Conservation (phyloP, 2,888 invertebrate genomes). For the Eupelmus urozonus region DNA sequence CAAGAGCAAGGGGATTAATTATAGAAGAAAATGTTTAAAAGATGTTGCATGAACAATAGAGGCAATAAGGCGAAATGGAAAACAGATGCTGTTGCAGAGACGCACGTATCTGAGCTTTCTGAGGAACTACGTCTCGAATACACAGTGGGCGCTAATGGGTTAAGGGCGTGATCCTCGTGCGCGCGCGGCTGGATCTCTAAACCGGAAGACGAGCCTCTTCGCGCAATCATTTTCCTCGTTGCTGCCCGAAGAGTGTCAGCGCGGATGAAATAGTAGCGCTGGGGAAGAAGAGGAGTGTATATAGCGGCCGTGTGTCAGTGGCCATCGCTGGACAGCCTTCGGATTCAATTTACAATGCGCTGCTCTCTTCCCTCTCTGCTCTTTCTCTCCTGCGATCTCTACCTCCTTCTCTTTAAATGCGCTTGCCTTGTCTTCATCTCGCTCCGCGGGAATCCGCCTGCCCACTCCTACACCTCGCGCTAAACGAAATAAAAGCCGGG, state of each 20-base stretch:
- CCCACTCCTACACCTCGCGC: slow-evolving; percentile 14
- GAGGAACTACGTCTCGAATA: not conserved
- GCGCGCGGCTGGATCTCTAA: slow-evolving; percentile 63
- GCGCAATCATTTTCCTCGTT: slow-evolving; percentile 67
- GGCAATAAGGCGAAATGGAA: too few relatives aligned
- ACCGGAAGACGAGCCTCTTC: slow-evolving; percentile 63
- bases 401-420: slow-evolving; percentile 33
- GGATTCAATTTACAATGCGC: slow-evolving; percentile 71
- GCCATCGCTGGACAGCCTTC: slow-evolving; percentile 69
- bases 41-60: too few relatives aligned
- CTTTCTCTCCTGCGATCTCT: too few relatives aligned
- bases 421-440: slow-evolving; percentile 60
- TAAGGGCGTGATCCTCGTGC: slow-evolving; percentile 64
- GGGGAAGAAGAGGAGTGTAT: slow-evolving; percentile 55
- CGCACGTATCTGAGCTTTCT: not conserved
- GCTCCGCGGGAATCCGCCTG: slow-evolving; percentile 61
- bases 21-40: too few relatives aligned
- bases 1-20: too few relatives aligned
- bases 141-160: slow-evolving; percentile 66
- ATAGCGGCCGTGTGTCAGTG: slow-evolving; percentile 64
- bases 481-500: slow-evolving; percentile 39
- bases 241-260: slow-evolving; percentile 62
- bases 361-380: slow-evolving; percentile 30
- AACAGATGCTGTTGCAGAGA: too few relatives aligned
- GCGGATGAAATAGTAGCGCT: slow-evolving; percentile 69